Evolutionary conservation across 2,113 vertebrate species (phyloP).

Genomic region (Microcebus tavaratra): DNA sequence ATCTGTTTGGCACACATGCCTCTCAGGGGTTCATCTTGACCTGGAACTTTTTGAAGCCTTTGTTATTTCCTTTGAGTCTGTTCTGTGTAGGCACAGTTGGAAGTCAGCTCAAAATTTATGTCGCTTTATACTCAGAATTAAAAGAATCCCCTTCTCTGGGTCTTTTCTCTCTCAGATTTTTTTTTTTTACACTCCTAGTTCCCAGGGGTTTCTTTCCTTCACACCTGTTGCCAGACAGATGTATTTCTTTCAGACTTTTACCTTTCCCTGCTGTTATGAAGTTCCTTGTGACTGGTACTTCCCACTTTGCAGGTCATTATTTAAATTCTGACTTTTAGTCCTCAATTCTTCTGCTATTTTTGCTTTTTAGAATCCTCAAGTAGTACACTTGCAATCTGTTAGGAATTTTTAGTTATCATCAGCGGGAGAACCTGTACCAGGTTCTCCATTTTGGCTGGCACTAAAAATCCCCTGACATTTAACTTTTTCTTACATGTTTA

Average conservation of each 20-base stretch:
- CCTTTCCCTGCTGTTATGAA: neutral
- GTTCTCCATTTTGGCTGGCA: neutral
- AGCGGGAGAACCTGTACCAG: neutral
- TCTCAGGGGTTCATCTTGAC: neutral
- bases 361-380: neutral
- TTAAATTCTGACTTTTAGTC: constrained; percentile 23
- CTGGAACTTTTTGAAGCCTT: neutral
- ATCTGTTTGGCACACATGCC: neutral
- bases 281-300: neutral
- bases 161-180: neutral
- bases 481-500: neutral
- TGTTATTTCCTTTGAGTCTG: neutral
- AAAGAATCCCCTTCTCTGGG: neutral
- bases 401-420: neutral
- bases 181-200: neutral
- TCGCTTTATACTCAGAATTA: neutral
- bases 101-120: too few species aligned
- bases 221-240: neutral
- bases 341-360: neutral
- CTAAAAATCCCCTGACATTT: neutral
- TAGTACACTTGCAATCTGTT: neutral
- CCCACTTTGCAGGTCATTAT: neutral
- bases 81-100: neutral
- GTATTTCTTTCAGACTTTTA: neutral
- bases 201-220: neutral